Conservation (phyloP, 2,797 vertebrate genomes). For the Sebastiscus albofasciatus region DNA sequence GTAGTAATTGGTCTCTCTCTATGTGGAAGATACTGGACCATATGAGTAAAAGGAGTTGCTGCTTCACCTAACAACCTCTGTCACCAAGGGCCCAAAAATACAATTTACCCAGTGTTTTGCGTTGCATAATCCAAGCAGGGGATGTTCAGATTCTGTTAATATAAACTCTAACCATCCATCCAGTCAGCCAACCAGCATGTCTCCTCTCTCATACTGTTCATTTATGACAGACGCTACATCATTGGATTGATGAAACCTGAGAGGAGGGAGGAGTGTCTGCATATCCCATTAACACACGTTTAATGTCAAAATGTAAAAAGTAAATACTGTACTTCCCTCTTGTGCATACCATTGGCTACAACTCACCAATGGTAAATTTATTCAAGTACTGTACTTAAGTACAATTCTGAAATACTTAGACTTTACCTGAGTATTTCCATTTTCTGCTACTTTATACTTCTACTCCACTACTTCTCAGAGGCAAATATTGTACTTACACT, state of each 20-base stretch:
- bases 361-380: background rate
- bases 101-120: background rate
- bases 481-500: too few relatives aligned
- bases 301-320: background rate
- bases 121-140: background rate
- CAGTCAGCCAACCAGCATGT: background rate
- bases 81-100: background rate
- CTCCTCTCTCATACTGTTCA: background rate
- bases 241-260: background rate
- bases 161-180: background rate
- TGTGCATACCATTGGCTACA: background rate
- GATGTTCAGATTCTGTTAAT: background rate
- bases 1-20: conserved; percentile 70
- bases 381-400: too few relatives aligned
- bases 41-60: conserved; percentile 19
- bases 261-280: background rate
- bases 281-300: background rate
- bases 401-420: too few relatives aligned
- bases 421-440: too few relatives aligned
- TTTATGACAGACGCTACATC: background rate
- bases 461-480: too few relatives aligned
- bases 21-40: conserved; percentile 8
- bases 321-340: too few relatives aligned
- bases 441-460: too few relatives aligned
- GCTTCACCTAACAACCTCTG: conserved; percentile 11